Conservation (phyloP, 2,113 vertebrate species). For the Boulengeromyrus knoepffleri region DNA sequence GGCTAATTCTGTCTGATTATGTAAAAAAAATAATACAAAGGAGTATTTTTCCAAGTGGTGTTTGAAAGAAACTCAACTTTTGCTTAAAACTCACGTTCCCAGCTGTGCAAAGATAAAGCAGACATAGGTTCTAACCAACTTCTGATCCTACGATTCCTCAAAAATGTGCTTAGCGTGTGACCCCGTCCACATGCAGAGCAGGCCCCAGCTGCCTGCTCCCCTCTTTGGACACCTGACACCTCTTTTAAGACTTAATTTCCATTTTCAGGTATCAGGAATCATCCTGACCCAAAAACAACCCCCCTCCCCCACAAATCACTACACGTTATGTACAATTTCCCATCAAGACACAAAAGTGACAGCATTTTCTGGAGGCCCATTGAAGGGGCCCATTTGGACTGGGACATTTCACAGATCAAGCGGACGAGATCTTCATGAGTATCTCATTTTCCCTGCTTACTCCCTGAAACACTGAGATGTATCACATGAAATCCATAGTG, state of each 20-base stretch:
- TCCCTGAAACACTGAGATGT: background rate
- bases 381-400: background rate
- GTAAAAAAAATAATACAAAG: background rate
- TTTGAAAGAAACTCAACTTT: background rate
- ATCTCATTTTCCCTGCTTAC: background rate
- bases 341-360: background rate
- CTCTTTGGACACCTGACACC: background rate
- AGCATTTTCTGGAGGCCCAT: background rate
- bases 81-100: background rate
- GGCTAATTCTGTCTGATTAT: background rate
- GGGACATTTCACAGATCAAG: background rate
- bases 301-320: too few species aligned
- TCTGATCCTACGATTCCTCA: background rate
- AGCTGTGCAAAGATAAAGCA: background rate
- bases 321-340: background rate
- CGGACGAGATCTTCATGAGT: background rate
- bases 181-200: background rate
- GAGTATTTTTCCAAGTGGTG: background rate
- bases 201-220: background rate
- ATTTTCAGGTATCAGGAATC: background rate
- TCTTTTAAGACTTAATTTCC: background rate
- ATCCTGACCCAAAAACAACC: background rate
- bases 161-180: too few species aligned
- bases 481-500: background rate
- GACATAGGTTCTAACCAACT: background rate